Evolutionary conservation across 2,888 invertebrate species (phyloP).

Genomic region (Cephus spinipes): DNA sequence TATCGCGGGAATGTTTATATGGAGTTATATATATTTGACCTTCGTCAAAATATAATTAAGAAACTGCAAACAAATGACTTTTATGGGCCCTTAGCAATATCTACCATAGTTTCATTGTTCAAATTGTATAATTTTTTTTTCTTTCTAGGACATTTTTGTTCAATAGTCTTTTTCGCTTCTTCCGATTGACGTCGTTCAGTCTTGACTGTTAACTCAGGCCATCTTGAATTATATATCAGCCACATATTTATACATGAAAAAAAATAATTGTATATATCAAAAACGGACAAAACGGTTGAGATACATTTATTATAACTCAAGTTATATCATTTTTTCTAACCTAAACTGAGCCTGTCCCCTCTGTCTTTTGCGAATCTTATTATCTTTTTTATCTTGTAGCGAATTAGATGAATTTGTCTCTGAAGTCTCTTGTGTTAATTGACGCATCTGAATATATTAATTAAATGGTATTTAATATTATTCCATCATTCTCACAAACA

Average conservation of each 20-base stretch:
- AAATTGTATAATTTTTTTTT: constrained; percentile 25
- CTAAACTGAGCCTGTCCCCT: neutral
- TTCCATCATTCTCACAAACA: neutral
- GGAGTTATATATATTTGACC: constrained; percentile 8
- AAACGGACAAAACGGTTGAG: neutral
- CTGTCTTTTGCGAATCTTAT: neutral
- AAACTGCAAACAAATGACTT: constrained; percentile 2
- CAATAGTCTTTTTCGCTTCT: neutral
- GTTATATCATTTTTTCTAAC: neutral
- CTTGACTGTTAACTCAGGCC: constrained; percentile 26
- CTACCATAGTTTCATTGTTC: constrained; percentile 17
- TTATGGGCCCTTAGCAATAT: constrained; percentile 11
- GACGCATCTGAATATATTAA: neutral
- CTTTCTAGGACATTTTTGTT: neutral
- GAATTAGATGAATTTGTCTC: neutral
- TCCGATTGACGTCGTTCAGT: constrained; percentile 4
- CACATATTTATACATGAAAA: neutral
- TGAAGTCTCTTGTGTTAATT: neutral
- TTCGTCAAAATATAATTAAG: neutral
- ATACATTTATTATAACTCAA: neutral
- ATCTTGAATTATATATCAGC: constrained; percentile 14
- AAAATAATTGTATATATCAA: neutral
- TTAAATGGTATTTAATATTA: neutral
- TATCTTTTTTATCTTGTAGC: neutral
- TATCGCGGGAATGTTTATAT: constrained; percentile 3